Evolutionary conservation across 2,888 invertebrate genomes (phyloP), one percentile per base, ranked within the genome.

Genomic region (Neria commutata): DNA sequence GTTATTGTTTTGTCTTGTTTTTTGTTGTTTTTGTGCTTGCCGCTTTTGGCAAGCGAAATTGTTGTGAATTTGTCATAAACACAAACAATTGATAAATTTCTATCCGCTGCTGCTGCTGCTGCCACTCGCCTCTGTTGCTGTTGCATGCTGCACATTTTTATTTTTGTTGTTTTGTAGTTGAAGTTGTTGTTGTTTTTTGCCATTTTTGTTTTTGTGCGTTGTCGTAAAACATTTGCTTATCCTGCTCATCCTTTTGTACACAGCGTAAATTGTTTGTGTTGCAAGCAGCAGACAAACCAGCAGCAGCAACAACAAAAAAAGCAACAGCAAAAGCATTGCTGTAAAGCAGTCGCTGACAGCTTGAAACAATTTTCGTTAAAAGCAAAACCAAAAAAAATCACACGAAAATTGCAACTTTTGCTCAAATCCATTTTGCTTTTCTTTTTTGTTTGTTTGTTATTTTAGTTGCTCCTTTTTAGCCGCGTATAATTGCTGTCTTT

Each of bases 321-420:
- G 61, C 40, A 61, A 51, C 61, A 50, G 11, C 23, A 50, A 3
- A 45, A 55, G 29, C 54, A n/a, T n/a, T n/a, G n/a, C n/a, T n/a
- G 60, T 60, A 58, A 57, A 60, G 46, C 61, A 34, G 47, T 45
- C 54, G 51, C 63, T 60, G 56, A 63, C 66, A 67, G 56, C 60
- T 56, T 53, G 60, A 60, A 60, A 54, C 56, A 60, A 54, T 25
- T 37, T 48, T 40, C 25, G 26, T 23, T 17, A 21, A 40, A 49
- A 62, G 45, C 55, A 65, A 54, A 33, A 50, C 51, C 45, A 37
- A 45, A 51, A 54, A 6, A 37, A 49, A 42, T 16, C 47, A 55
- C 45, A 42, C 56, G 33, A n/a, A 72, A 74, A 75, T 75, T 76
- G 75, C 74, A 75, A 74, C 67, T 76, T 68, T 65, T 65, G 63